Conservation (phyloP, 2,888 invertebrate genomes). For the Schrankia costaestrigalis region DNA sequence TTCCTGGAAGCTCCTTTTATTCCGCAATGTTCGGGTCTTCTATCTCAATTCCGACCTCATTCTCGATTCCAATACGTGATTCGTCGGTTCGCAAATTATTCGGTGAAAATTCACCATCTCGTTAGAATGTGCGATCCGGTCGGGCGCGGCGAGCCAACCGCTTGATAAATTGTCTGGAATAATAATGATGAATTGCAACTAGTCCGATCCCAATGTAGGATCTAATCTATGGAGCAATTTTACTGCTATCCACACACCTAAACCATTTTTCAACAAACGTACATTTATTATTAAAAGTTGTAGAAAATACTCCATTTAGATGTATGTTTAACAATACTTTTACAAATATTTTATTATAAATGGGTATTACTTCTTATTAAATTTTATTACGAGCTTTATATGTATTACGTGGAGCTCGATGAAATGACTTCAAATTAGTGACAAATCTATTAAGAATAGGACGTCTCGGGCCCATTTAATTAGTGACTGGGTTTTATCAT, state of each 20-base stretch:
- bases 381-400: conserved; percentile 56
- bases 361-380: conserved; percentile 40
- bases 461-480: conserved; percentile 74
- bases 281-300: conserved; percentile 4
- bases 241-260: conserved; percentile 31
- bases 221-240: conserved; percentile 67
- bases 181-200: conserved; percentile 81
- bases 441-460: conserved; percentile 75
- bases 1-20: conserved; percentile 41
- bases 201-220: conserved; percentile 65
- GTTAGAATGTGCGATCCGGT: conserved; percentile 78
- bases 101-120: conserved; percentile 81
- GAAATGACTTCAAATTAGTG: conserved; percentile 72
- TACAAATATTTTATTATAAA: too few relatives aligned
- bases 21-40: conserved; percentile 69
- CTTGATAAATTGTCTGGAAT: conserved; percentile 81
- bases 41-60: conserved; percentile 78
- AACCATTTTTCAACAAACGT: conserved; percentile 9
- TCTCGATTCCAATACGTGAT: conserved; percentile 79
- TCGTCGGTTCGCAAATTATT: conserved; percentile 80
- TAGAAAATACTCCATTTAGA: neutral
- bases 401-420: conserved; percentile 53
- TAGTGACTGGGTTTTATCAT: conserved; percentile 76
- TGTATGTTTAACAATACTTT: neutral
- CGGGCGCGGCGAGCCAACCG: conserved; percentile 76